A percentile compares a stretch with the other conserved stretches of the same genome.
Evolutionary conservation across 1,140 invertebrate genomes (phyloP).

Genomic region (Pseudomyrmex dendroicus): DNA sequence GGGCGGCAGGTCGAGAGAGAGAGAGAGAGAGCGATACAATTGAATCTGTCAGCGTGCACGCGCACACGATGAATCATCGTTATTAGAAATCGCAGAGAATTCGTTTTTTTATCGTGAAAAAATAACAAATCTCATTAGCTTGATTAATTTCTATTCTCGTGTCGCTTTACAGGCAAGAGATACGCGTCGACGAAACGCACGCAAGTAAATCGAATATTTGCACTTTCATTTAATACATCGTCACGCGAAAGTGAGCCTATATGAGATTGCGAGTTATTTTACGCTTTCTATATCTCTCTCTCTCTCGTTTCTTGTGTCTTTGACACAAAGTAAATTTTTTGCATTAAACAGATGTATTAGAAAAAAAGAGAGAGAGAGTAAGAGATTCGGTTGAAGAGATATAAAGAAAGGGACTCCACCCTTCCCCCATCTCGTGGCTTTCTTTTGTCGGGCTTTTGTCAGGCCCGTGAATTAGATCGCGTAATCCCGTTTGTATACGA

Average conservation of each 20-base stretch:
- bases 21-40: not conserved
- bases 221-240: conserved; percentile 8
- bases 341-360: not conserved
- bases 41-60: not conserved
- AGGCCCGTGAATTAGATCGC: conserved; percentile 83
- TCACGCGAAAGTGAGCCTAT: not conserved
- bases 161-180: not conserved
- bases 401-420: conserved; percentile 52
- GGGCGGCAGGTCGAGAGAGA: not conserved
- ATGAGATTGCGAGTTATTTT: not conserved
- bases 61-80: not conserved
- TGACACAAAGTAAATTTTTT: not conserved
- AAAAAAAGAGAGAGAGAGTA: not conserved
- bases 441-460: conserved; percentile 83
- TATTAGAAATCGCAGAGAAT: not conserved
- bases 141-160: conserved; percentile 10
- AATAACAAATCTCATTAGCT: not conserved
- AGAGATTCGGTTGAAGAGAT: conserved; percentile 59
- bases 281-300: not conserved
- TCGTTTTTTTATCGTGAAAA: no score
- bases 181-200: not conserved
- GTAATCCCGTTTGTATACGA: conserved; percentile 85
- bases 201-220: conserved; percentile 1
- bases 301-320: not conserved
- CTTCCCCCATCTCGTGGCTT: conserved; percentile 70